phyloP scores from a whole-genome alignment of 2,888 invertebrate species.

The Autographa pulchrina region DNA sequence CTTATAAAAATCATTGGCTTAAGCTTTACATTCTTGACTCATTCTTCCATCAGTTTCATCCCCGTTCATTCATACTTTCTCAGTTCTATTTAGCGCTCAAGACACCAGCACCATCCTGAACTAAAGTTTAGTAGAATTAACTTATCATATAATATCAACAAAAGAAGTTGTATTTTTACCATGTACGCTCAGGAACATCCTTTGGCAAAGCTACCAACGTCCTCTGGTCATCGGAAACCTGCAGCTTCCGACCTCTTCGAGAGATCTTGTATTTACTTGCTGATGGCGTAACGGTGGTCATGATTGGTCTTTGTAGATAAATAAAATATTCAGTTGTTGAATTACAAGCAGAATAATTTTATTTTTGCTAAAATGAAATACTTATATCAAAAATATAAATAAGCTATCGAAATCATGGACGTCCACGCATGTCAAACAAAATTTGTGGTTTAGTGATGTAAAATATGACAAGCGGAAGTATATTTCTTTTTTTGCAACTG shows the following conservation, averaged over 20 bases:
- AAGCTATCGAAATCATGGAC: conserved; percentile 29
- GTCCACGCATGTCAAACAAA: conserved; percentile 12
- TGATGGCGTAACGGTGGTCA: conserved; percentile 24
- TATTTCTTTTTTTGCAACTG: background rate
- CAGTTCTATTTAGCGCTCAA: too few relatives aligned
- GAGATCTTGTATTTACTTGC: conserved; percentile 73
- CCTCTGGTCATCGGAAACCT: conserved; percentile 75
- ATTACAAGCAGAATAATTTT: conserved; percentile 14
- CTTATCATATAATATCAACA: background rate
- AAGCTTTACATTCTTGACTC: too few relatives aligned
- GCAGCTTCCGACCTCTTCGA: conserved; percentile 77
- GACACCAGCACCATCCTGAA: too few relatives aligned
- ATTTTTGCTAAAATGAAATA: conserved; percentile 31
- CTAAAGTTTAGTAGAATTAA: background rate
- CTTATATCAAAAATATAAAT: conserved; percentile 28
- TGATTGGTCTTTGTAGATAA: conserved; percentile 14
- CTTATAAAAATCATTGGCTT: too few relatives aligned
- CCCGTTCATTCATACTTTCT: background rate
- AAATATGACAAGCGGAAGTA: background rate
- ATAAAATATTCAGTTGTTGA: conserved; percentile 7
- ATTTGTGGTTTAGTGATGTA: background rate
- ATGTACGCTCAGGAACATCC: conserved; percentile 81
- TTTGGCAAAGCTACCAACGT: conserved; percentile 77
- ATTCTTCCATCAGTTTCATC: too few relatives aligned
- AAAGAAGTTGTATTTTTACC: conserved; percentile 66